These are phyloP conservation scores for Gryon sp. DNA, from an alignment of 1,140 invertebrate genomes.

Conservation along the genomic window DNA sequence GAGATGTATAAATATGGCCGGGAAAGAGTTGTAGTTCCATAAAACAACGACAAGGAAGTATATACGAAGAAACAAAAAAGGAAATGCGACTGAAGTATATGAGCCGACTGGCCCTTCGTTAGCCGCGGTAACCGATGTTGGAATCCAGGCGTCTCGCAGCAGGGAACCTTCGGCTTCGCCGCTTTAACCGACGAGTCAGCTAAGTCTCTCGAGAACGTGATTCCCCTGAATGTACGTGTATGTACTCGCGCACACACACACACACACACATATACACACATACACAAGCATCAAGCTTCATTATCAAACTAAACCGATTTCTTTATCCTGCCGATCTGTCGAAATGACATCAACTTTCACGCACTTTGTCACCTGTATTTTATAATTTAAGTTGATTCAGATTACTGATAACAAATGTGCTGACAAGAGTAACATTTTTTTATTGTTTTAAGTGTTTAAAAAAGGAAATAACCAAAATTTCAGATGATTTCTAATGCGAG, in stretches of 20 bases:
- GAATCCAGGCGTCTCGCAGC: conserved; percentile 62
- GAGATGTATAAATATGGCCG: conserved; percentile 46
- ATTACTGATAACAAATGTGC: no score
- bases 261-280: conserved; percentile 21
- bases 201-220: conserved; percentile 52
- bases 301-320: conserved; percentile 36
- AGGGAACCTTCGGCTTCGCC: conserved; percentile 57
- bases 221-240: conserved; percentile 36
- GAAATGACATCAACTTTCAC: conserved; percentile 42
- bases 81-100: conserved; percentile 55
- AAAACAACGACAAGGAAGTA: conserved; percentile 62
- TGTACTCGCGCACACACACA: conserved; percentile 40
- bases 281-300: conserved; percentile 35
- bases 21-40: conserved; percentile 59
- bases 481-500: conserved; percentile 9
- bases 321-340: conserved; percentile 41
- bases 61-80: conserved; percentile 62
- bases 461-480: no score
- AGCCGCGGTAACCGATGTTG: conserved; percentile 56
- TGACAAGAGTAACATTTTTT: no score
- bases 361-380: conserved; percentile 36
- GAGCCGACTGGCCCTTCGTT: conserved; percentile 60
- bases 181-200: conserved; percentile 61
- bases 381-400: no score
- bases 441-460: no score